Percentiles rank a stretch among this genome's conserved stretches.
Conservation (phyloP, 2,797 vertebrate genomes). For the Danio tinwini region DNA sequence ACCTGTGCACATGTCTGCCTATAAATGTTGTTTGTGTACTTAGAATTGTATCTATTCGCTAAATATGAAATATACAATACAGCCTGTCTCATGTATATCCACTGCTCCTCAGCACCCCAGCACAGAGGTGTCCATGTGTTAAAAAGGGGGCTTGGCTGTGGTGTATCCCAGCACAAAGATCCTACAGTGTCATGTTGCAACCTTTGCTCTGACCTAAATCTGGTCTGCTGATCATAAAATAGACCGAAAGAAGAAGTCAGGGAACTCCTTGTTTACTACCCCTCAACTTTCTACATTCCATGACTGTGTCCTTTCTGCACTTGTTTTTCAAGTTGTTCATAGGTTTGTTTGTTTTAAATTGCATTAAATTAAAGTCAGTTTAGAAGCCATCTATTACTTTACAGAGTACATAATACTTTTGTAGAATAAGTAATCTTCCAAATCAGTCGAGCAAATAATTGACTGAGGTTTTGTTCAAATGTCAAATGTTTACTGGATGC, state of each 20-base stretch:
- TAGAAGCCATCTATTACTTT: no score
- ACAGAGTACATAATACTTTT: no score
- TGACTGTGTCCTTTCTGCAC: background rate
- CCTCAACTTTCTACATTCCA: background rate
- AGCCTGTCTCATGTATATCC: background rate
- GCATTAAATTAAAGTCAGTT: no score
- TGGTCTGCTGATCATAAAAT: constrained; percentile 29
- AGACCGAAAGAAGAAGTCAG: constrained; percentile 32
- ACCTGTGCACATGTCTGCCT: no score
- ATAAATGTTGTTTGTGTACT: background rate
- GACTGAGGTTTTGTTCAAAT: no score
- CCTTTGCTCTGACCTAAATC: constrained; percentile 33
- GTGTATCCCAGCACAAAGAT: constrained; percentile 1
- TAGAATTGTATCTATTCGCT: background rate
- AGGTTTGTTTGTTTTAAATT: no score
- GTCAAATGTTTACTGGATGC: no score
- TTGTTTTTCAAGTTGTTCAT: background rate
- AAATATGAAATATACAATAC: background rate
- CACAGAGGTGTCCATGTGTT: background rate
- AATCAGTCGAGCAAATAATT: no score
- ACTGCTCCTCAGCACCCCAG: background rate
- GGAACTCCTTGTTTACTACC: constrained; percentile 43
- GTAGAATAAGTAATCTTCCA: no score
- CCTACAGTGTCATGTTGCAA: constrained; percentile 26
- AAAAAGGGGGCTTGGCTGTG: background rate